Conservation (phyloP, 1,140 invertebrate species). For the Zophobas atratus region DNA sequence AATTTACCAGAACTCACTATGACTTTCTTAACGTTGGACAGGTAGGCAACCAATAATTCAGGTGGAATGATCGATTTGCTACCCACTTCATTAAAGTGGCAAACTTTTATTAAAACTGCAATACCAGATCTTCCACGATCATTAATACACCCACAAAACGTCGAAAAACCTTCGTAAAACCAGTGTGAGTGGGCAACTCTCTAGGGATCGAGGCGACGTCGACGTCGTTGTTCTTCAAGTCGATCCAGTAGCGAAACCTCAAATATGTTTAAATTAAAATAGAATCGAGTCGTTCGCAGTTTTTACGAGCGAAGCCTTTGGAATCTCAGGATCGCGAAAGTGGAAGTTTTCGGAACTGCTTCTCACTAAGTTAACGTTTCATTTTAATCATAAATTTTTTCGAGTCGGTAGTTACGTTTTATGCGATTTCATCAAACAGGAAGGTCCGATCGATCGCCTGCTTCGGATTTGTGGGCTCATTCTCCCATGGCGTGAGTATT, state of each 20-base stretch:
- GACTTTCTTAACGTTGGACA: too few species aligned
- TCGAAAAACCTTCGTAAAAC: too few species aligned
- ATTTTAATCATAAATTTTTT: not conserved
- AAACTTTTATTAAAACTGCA: too few species aligned
- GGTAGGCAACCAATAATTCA: too few species aligned
- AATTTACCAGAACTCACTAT: too few species aligned
- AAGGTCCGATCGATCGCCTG: too few species aligned
- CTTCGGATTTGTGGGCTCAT: not conserved
- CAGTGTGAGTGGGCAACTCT: too few species aligned
- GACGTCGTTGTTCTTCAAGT: not conserved
- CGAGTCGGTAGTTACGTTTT: not conserved
- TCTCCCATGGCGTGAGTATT: not conserved
- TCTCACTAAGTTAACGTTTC: not conserved
- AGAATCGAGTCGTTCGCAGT: not conserved
- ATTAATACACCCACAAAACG: too few species aligned
- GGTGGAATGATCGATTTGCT: too few species aligned
- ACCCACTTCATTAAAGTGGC: too few species aligned
- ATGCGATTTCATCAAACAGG: not conserved
- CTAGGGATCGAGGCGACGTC: too few species aligned
- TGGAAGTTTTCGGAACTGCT: not conserved
- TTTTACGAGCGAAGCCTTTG: not conserved
- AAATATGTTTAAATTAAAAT: constrained; percentile 28
- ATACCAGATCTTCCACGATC: too few species aligned
- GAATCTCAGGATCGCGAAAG: not conserved
- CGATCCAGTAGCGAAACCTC: not conserved